Percentiles rank a stretch among this genome's conserved stretches.
Conservation (phyloP, 92 coral and sea anemone genomes). For the Heteractis magnifica region DNA sequence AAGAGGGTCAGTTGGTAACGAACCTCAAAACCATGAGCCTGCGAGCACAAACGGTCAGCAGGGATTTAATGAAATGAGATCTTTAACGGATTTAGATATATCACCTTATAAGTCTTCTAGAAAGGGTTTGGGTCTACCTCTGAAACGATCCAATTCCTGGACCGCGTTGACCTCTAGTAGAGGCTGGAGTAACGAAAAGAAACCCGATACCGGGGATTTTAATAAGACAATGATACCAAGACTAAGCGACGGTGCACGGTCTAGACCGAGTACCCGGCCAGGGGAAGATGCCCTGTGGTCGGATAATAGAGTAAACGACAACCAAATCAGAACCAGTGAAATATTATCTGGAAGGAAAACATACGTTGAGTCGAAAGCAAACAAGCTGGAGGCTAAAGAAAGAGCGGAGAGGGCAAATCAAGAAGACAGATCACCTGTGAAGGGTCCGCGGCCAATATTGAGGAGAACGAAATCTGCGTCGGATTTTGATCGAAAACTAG, state of each 20-base stretch:
- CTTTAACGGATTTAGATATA: conserved; percentile 75
- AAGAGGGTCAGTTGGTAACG: conserved; percentile 49
- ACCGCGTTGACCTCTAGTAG: conserved; percentile 52
- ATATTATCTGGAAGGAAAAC: conserved; percentile 39
- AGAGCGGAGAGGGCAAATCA: conserved; percentile 54
- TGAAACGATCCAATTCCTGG: conserved; percentile 82
- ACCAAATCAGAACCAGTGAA: conserved; percentile 32
- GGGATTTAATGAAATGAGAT: conserved; percentile 41
- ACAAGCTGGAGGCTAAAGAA: conserved; percentile 78
- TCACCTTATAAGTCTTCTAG: conserved; percentile 43
- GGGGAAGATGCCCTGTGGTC: conserved; percentile 46
- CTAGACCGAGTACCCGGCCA: conserved; percentile 52
- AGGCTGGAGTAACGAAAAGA: conserved; percentile 20
- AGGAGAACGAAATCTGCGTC: conserved; percentile 86
- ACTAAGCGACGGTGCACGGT: conserved; percentile 21
- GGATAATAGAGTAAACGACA: conserved; percentile 10
- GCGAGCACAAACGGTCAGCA: conserved; percentile 21
- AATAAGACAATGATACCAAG: conserved; percentile 5
- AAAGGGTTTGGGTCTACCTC: conserved; percentile 41
- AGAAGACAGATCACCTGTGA: conserved; percentile 66
- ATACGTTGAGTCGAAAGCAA: conserved; percentile 84
- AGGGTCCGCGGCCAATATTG: conserved; percentile 77
- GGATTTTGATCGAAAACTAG: conserved; percentile 79
- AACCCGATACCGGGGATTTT: conserved; percentile 8
- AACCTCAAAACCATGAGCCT: conserved; percentile 27